Evolutionary conservation across 2,888 invertebrate genomes (phyloP).

Genomic region (Epinotia nisella): DNA sequence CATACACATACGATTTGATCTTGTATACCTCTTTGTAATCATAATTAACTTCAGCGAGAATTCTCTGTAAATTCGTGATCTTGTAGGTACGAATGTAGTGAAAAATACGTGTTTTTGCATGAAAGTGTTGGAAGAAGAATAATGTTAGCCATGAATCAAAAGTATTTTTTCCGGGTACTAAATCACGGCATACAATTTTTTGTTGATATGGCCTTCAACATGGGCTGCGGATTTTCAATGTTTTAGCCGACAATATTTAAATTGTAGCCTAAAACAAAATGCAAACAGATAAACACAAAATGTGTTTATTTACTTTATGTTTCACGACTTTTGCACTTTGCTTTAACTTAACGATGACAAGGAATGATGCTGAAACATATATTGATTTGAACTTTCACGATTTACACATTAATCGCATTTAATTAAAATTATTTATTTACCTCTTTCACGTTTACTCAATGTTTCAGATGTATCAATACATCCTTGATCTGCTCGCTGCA

Average conservation of each 20-base stretch:
- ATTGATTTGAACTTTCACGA: too few species aligned
- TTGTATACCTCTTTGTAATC: neutral
- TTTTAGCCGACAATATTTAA: neutral
- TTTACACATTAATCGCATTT: too few species aligned
- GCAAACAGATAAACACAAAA: neutral
- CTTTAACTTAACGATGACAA: too few species aligned
- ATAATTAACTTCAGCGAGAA: neutral
- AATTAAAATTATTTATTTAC: too few species aligned
- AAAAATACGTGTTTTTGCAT: slow-evolving; percentile 22
- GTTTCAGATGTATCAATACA: too few species aligned
- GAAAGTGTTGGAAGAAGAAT: slow-evolving; percentile 47
- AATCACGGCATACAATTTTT: slow-evolving; percentile 55
- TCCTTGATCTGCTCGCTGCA: too few species aligned
- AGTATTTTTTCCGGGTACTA: slow-evolving; percentile 61
- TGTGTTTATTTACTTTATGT: too few species aligned
- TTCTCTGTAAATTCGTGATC: neutral
- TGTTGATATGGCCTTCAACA: slow-evolving; percentile 54
- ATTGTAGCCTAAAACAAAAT: neutral
- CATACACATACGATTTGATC: neutral
- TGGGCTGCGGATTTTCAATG: neutral
- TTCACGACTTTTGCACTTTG: neutral
- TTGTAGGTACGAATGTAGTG: neutral
- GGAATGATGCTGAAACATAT: too few species aligned
- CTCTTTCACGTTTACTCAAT: too few species aligned
- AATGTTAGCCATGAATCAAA: slow-evolving; percentile 58